A percentile compares a stretch with the other conserved stretches of the same genome.
Conservation (phyloP, 2,113 vertebrate genomes). For the Eulacestoma nigropectus region DNA sequence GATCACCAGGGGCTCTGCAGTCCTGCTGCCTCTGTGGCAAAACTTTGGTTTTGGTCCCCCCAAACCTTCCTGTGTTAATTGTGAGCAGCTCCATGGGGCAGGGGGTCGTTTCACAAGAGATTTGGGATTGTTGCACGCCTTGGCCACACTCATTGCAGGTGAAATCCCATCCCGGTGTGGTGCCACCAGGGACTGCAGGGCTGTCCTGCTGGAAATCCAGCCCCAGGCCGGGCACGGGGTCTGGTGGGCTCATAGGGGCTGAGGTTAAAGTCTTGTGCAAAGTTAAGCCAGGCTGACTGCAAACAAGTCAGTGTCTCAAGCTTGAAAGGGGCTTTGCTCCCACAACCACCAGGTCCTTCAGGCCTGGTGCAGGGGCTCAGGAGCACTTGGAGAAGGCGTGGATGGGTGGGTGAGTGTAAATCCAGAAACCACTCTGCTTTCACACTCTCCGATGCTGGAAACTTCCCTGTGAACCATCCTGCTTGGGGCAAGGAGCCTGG, state of each 20-base stretch:
- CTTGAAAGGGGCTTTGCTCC: neutral
- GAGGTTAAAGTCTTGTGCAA: neutral
- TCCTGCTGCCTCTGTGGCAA: neutral
- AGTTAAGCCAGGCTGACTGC: neutral
- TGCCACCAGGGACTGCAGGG: neutral
- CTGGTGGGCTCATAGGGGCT: neutral
- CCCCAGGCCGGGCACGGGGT: rapidly evolving
- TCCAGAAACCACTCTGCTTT: neutral
- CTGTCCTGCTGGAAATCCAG: neutral
- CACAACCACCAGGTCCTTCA: rapidly evolving
- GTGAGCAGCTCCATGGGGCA: neutral
- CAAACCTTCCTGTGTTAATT: neutral
- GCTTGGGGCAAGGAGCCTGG: neutral
- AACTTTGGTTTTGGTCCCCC: neutral
- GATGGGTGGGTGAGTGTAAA: neutral
- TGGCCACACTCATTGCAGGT: rapidly evolving
- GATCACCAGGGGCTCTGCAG: neutral
- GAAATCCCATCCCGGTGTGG: rapidly evolving
- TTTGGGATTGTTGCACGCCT: neutral
- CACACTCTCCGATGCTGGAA: rapidly evolving
- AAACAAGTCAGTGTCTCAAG: neutral
- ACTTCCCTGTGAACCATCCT: rapidly evolving
- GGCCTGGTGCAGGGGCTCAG: neutral
- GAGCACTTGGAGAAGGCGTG: neutral
- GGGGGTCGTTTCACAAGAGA: too few relatives aligned